Percentiles rank a stretch among this genome's conserved stretches.
These are phyloP conservation scores for Phoebastria nigripes DNA, from an alignment of 2,797 vertebrate species.

Conservation along the genomic window DNA sequence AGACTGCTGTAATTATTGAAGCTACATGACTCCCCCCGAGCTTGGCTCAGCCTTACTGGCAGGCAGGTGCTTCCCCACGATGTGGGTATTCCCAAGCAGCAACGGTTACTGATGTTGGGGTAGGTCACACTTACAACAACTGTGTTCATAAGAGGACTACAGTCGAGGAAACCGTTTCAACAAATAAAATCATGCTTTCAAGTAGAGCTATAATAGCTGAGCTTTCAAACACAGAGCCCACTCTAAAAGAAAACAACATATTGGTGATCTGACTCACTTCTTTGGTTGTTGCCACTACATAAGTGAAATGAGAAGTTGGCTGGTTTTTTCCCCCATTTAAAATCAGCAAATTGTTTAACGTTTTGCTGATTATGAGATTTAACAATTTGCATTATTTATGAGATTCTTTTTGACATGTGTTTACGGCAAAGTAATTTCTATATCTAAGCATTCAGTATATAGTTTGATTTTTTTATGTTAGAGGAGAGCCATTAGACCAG, in stretches of 20 bases:
- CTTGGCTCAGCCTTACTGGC: neutral
- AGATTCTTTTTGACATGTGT: neutral
- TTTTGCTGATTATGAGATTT: neutral
- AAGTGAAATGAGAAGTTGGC: neutral
- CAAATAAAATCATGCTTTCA: neutral
- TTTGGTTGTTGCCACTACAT: neutral
- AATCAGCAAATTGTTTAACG: neutral
- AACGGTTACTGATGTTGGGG: neutral
- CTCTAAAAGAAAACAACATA: conserved; percentile 53
- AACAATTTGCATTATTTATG: neutral
- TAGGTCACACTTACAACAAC: neutral
- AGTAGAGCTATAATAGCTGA: neutral
- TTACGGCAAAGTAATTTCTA: neutral
- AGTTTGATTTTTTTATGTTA: neutral
- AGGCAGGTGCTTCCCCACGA: neutral
- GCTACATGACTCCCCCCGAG: fast-evolving
- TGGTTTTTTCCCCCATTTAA: neutral
- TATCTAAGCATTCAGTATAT: neutral
- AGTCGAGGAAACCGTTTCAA: neutral
- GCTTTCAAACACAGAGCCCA: conserved; percentile 40
- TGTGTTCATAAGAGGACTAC: fast-evolving
- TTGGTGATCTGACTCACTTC: conserved; percentile 54
- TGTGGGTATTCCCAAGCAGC: neutral
- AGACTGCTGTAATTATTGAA: neutral
- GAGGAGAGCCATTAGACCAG: neutral